Evolutionary conservation across 2,113 vertebrate species (phyloP), one percentile per base, ranked within the genome.

Genomic region (Tupaia chinensis): DNA sequence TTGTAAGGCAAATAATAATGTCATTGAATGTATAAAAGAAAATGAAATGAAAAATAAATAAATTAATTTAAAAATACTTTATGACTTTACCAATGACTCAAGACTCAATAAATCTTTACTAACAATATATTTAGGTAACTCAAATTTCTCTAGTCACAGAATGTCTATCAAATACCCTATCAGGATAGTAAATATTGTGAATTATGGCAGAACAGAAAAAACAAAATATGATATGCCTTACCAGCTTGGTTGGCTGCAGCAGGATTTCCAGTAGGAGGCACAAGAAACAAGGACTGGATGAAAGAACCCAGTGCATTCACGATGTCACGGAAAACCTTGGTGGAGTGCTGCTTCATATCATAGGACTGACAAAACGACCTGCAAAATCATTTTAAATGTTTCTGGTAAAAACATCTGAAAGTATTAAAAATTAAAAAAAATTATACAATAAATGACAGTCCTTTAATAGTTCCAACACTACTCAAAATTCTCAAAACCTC

Each of bases 331-430:
- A 99, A 99, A 93, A 99, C 99, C 98, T 99, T 99, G 87, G 99
- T 99, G 96, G 99, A 99, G 98, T 99, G 99, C 89, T 99, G 99
- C 97, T 99, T 99, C 99, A 99, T 99, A 97, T 99, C 99, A 79
- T 99, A 99, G 0, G 99, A 99, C 95, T 99, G 99, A 97, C 99
- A 99, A 98, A 99, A 99, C 1, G 99, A 99, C 91, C 99, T 99
- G 97, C 17, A 97, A 98, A 97, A 82, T 72, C 93, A 98, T 97
- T 97, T 54, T 85, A 83, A 95, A 97, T 90, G 91, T 92, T 96
- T 29, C n/a, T 93, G n/a, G 79, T 0, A 19, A 91, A 96, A 91
- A 83, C 23, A 93, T 32, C 56, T 93, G n/a, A 85, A 92, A 44
- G 68, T 61, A 82, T 2, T 56, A 23, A 22, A 65, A 1, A 66